Evolutionary conservation across 2,113 vertebrate genomes (phyloP).

Genomic region (Ciconia boyciana): DNA sequence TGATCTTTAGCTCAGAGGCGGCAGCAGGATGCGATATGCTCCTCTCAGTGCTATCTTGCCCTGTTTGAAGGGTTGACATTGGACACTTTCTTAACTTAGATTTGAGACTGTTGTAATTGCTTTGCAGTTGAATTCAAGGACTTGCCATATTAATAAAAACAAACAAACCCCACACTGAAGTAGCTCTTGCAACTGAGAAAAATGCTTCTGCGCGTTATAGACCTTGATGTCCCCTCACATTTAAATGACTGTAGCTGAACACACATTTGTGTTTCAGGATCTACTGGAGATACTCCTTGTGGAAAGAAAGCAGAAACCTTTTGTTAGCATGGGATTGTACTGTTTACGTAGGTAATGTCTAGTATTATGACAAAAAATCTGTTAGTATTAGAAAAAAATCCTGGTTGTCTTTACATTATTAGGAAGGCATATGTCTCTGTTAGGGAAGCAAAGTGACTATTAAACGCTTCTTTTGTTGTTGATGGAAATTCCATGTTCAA

Average conservation of each 20-base stretch:
- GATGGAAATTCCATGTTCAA: neutral
- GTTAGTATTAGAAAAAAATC: neutral
- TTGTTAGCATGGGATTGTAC: neutral
- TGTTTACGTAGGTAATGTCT: neutral
- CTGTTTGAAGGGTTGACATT: neutral
- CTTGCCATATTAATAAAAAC: neutral
- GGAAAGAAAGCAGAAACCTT: neutral
- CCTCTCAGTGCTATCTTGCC: neutral
- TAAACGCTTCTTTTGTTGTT: neutral
- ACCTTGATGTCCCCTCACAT: neutral
- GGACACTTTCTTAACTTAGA: neutral
- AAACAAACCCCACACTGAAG: neutral
- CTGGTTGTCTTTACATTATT: neutral
- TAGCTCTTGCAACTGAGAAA: neutral
- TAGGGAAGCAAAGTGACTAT: neutral
- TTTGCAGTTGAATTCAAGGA: neutral
- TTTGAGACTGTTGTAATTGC: neutral
- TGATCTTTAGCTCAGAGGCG: neutral
- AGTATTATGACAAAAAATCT: neutral
- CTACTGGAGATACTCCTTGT: neutral
- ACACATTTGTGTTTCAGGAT: neutral
- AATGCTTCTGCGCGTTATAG: neutral
- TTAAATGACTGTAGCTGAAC: neutral
- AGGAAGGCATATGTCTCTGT: neutral
- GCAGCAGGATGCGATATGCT: neutral